phyloP scores from a whole-genome alignment of 2,113 vertebrate genomes.

The Poecilia latipinna region DNA sequence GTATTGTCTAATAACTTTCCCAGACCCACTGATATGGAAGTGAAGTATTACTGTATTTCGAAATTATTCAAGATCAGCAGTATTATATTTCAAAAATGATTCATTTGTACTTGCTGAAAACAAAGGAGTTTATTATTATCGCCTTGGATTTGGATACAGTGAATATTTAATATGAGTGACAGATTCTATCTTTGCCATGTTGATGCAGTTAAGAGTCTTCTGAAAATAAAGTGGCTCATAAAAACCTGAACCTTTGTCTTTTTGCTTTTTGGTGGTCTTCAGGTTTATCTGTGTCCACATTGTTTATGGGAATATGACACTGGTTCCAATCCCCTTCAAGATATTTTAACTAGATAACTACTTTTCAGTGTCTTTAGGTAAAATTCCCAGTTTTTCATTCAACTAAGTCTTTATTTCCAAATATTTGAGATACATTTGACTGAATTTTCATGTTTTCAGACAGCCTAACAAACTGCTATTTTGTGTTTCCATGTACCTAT shows the following conservation, averaged over 20 bases:
- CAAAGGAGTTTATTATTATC: conserved; percentile 38
- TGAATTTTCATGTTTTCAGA: too few relatives aligned
- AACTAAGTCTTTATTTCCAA: too few relatives aligned
- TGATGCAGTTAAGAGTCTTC: conserved; percentile 61
- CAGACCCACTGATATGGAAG: conserved; percentile 33
- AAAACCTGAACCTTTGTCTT: conserved; percentile 19
- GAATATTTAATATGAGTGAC: conserved; percentile 47
- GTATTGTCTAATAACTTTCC: conserved; percentile 58
- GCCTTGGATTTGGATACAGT: conserved; percentile 47
- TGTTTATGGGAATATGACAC: neutral
- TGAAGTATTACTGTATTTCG: conserved; percentile 37
- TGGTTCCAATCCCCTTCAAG: neutral
- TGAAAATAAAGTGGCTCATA: conserved; percentile 66
- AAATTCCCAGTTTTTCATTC: too few relatives aligned
- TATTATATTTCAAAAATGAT: conserved; percentile 46
- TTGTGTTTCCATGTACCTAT: too few relatives aligned
- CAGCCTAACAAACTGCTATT: too few relatives aligned
- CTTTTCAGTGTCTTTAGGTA: too few relatives aligned
- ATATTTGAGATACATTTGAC: too few relatives aligned
- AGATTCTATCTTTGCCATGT: conserved; percentile 68
- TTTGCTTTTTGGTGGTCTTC: neutral
- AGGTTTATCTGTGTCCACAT: neutral
- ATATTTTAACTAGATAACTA: neutral
- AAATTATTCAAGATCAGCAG: conserved; percentile 37
- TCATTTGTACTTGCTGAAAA: conserved; percentile 36